A percentile compares a stretch with the other conserved stretches of the same genome.
phyloP scores from a whole-genome alignment of 2,888 invertebrate genomes.

The Seira ritae region DNA sequence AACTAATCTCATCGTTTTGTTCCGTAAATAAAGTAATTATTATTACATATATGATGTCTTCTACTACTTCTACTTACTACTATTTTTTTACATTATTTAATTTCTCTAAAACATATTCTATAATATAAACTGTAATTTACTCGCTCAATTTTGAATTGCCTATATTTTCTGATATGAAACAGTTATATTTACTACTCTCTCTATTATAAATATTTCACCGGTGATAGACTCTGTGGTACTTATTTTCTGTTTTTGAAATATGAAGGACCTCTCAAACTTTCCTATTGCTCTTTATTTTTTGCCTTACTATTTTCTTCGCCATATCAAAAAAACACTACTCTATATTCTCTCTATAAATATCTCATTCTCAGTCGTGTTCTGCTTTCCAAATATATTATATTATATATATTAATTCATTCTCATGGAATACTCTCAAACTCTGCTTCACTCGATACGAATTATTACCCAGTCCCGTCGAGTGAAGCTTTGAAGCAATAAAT shows the following conservation, averaged over 20 bases:
- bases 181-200: background rate
- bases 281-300: conserved; percentile 75
- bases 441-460: no score
- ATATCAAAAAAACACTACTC: conserved; percentile 42
- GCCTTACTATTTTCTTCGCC: conserved; percentile 69
- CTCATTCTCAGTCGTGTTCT: conserved; percentile 18
- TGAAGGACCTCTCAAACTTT: conserved; percentile 78
- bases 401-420: no score
- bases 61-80: no score
- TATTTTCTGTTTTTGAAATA: conserved; percentile 69
- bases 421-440: no score
- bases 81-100: no score
- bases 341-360: conserved; percentile 45
- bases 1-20: no score
- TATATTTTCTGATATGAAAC: conserved; percentile 28
- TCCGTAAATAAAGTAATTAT: no score
- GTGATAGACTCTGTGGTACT: conserved; percentile 63
- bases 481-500: no score
- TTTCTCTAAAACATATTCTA: conserved; percentile 13
- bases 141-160: conserved; percentile 50
- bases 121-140: conserved; percentile 27
- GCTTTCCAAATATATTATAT: background rate
- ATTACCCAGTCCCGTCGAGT: no score
- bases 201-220: conserved; percentile 40
- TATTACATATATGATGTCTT: no score